Conservation (phyloP, 2,113 vertebrate species). For the Bujurquina vittata region DNA sequence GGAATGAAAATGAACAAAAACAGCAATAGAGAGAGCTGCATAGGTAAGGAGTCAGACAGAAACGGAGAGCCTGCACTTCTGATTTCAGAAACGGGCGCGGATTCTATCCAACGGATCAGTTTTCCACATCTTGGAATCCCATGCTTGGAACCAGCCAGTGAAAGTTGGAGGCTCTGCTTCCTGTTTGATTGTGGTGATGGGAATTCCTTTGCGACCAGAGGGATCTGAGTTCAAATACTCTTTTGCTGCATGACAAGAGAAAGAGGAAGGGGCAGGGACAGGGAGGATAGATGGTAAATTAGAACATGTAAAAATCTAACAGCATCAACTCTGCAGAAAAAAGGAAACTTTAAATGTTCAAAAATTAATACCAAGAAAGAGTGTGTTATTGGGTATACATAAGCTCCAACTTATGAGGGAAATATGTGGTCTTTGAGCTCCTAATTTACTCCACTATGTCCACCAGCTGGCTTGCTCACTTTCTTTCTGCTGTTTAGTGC, state of each 20-base stretch:
- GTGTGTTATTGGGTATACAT: no score
- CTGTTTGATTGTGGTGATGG: conserved; percentile 81
- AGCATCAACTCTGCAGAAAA: no score
- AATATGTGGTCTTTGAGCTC: no score
- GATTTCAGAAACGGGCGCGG: conserved; percentile 62
- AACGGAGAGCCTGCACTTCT: background rate
- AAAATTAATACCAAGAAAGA: no score
- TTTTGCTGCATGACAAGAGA: conserved; percentile 68
- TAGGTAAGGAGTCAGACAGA: background rate
- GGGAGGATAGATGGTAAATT: background rate
- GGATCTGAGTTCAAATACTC: conserved; percentile 80
- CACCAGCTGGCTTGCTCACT: no score
- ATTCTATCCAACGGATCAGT: conserved; percentile 71
- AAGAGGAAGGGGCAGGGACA: background rate
- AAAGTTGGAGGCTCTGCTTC: conserved; percentile 80
- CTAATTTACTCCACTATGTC: no score
- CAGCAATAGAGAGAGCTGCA: background rate
- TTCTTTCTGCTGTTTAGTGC: no score
- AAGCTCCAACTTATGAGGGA: no score
- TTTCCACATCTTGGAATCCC: conserved; percentile 83
- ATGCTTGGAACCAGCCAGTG: conserved; percentile 85
- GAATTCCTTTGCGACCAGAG: conserved; percentile 70
- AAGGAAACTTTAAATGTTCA: no score
- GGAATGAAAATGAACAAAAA: conserved; percentile 7
- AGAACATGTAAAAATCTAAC: background rate